Conservation (phyloP, 2,797 vertebrate species). For the Perodicticus potto region DNA sequence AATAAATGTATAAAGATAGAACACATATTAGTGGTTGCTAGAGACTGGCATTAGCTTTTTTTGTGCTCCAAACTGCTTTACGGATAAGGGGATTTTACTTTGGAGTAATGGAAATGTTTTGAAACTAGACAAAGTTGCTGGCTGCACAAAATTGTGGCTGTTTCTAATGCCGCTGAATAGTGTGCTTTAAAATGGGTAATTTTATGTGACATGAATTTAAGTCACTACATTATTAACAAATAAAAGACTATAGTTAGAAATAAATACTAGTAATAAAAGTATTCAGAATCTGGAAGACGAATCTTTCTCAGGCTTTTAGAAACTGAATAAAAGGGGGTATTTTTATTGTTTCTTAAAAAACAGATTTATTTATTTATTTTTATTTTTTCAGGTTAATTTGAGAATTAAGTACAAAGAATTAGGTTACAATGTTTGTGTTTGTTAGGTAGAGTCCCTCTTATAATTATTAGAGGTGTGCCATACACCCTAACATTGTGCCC, state of each 20-base stretch:
- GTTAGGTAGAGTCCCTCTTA: too few relatives aligned
- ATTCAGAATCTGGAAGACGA: conserved; percentile 28
- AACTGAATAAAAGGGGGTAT: neutral
- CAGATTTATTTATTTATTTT: neutral
- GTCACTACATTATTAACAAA: conserved; percentile 33
- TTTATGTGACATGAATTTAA: conserved; percentile 5
- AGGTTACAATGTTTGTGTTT: too few relatives aligned
- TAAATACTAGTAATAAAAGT: conserved; percentile 33
- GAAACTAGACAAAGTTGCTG: neutral
- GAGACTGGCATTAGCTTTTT: neutral
- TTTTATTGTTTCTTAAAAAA: neutral
- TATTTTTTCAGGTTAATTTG: too few relatives aligned
- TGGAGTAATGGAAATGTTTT: conserved; percentile 20
- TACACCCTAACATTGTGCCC: too few relatives aligned
- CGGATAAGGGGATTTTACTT: neutral
- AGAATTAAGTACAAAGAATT: too few relatives aligned
- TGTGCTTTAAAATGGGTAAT: conserved; percentile 38
- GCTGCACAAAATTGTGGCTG: neutral
- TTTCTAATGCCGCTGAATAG: neutral
- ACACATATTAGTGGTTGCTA: neutral
- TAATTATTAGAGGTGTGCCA: too few relatives aligned
- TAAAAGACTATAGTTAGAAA: conserved; percentile 1
- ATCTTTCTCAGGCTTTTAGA: conserved; percentile 31
- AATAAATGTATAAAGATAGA: neutral
- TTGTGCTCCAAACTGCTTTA: neutral